A percentile compares a stretch with the other conserved stretches of the same genome.
Evolutionary conservation across 2,888 invertebrate species (phyloP).

Genomic region (Idaea straminata): DNA sequence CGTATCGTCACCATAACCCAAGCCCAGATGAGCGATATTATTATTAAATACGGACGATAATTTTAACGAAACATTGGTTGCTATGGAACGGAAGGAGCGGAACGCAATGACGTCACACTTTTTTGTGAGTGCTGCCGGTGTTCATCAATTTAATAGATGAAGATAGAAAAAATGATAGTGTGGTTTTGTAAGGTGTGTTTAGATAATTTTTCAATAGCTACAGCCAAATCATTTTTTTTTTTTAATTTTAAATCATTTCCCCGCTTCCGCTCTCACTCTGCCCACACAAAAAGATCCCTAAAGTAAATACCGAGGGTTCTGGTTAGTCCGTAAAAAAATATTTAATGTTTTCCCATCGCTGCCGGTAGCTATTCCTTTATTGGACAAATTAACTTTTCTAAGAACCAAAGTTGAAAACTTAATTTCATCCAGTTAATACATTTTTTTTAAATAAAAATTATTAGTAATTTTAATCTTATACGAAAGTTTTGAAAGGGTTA

Average conservation of each 20-base stretch:
- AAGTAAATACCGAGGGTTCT: slow-evolving; percentile 12
- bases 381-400: neutral
- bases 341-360: slow-evolving; percentile 7
- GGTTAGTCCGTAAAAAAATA: slow-evolving; percentile 17
- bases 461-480: neutral
- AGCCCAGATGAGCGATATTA: too few species aligned
- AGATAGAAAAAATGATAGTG: too few species aligned
- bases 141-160: too few species aligned
- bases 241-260: neutral
- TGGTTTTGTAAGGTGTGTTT: too few species aligned
- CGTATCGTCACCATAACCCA: too few species aligned
- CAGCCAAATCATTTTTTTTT: too few species aligned
- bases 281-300: slow-evolving; percentile 4
- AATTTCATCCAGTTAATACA: neutral
- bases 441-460: neutral
- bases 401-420: neutral
- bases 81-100: too few species aligned
- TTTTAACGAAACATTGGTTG: too few species aligned
- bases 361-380: neutral
- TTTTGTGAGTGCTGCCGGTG: too few species aligned
- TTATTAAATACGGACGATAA: too few species aligned
- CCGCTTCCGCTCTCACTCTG: slow-evolving; percentile 4
- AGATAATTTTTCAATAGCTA: too few species aligned
- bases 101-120: too few species aligned
- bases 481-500: neutral